These are phyloP conservation scores for Emydura subglobosa DNA, from an alignment of 2,113 vertebrate species.

Conservation along the genomic window DNA sequence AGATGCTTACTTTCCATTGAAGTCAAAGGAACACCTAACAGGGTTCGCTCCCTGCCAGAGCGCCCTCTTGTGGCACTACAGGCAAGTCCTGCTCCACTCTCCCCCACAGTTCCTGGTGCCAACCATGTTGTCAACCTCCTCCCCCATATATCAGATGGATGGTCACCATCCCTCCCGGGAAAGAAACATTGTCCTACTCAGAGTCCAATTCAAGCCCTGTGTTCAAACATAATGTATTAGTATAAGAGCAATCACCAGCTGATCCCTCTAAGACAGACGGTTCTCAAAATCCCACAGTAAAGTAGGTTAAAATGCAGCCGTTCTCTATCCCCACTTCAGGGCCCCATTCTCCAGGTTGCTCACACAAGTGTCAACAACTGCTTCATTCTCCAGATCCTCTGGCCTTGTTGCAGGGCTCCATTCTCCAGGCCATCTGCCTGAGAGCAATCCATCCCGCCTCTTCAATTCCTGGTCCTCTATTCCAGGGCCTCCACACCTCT, in stretches of 20 bases:
- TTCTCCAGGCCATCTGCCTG: neutral
- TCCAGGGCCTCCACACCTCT: neutral
- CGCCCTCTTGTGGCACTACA: neutral
- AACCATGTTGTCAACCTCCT: neutral
- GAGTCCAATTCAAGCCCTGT: neutral
- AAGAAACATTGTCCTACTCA: neutral
- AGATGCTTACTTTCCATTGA: constrained; percentile 37
- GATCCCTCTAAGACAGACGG: neutral
- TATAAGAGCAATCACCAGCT: neutral
- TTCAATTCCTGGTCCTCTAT: neutral
- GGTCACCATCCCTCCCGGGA: neutral
- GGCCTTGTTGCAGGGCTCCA: neutral
- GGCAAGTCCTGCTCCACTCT: neutral
- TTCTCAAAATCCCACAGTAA: neutral
- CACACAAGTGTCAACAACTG: no score
- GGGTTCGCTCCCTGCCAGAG: neutral
- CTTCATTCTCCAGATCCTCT: neutral
- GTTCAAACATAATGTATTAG: neutral
- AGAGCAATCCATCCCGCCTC: neutral
- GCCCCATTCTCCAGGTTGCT: no score
- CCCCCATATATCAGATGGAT: neutral
- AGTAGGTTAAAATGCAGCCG: neutral
- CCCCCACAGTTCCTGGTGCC: neutral
- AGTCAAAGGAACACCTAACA: neutral
- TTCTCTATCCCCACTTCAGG: neutral